Percentiles rank a stretch among this genome's conserved stretches.
phyloP scores from a whole-genome alignment of 2,888 invertebrate species.

The Oeneis ivallda region DNA sequence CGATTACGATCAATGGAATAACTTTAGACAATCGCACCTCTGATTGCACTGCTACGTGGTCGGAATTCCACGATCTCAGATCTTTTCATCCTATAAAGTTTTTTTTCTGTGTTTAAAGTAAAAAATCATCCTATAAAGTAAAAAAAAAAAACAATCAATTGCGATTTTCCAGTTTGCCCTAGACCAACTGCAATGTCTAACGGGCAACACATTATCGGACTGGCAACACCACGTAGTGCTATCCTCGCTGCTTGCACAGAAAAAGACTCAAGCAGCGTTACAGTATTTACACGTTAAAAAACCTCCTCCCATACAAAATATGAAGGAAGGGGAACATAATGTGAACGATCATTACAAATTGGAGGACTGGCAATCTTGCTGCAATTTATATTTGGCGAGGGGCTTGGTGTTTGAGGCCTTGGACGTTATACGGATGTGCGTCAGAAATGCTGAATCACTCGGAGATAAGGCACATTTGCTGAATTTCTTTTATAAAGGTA shows the following conservation, averaged over 20 bases:
- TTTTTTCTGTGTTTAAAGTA: too few relatives aligned
- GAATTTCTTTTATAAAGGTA: slow-evolving; percentile 84
- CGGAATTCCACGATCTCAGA: too few relatives aligned
- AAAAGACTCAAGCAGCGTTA: slow-evolving; percentile 86
- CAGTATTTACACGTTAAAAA: slow-evolving; percentile 85
- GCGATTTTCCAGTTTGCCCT: slow-evolving; percentile 83
- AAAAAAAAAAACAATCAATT: too few relatives aligned
- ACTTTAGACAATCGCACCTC: too few relatives aligned
- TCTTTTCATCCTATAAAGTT: too few relatives aligned
- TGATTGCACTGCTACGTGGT: too few relatives aligned
- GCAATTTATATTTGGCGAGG: slow-evolving; percentile 84
- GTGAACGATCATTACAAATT: slow-evolving; percentile 61
- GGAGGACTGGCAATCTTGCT: slow-evolving; percentile 78
- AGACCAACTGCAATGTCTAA: slow-evolving; percentile 83
- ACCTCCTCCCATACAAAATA: slow-evolving; percentile 77
- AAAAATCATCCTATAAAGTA: too few relatives aligned
- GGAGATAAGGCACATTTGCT: slow-evolving; percentile 74
- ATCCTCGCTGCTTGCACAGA: slow-evolving; percentile 84
- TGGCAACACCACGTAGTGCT: slow-evolving; percentile 89
- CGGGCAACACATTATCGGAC: slow-evolving; percentile 81
- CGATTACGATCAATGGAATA: too few relatives aligned
- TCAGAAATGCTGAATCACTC: slow-evolving; percentile 60
- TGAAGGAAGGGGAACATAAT: slow-evolving; percentile 50
- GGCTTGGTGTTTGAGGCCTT: slow-evolving; percentile 85
- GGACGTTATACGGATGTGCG: slow-evolving; percentile 82